A percentile compares a stretch with the other conserved stretches of the same genome.
These are phyloP conservation scores for Danio choprae DNA, from an alignment of 2,797 vertebrate species.

Conservation along the genomic window DNA sequence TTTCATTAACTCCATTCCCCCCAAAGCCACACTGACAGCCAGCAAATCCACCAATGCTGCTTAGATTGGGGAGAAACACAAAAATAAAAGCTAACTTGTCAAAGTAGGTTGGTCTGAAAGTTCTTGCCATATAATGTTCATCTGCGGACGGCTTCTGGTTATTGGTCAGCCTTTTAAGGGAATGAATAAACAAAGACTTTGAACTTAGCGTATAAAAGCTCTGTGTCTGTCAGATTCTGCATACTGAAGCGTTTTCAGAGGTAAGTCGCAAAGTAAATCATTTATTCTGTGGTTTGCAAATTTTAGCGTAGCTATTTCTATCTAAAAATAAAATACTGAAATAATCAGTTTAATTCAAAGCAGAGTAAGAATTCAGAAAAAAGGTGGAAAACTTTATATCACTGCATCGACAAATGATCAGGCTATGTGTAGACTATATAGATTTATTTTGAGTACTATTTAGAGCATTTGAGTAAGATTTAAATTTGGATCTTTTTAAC, in stretches of 20 bases:
- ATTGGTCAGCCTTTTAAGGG: conserved; percentile 30
- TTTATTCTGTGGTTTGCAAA: background rate
- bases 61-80: background rate
- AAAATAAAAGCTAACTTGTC: background rate
- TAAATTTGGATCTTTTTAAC: background rate
- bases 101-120: conserved; percentile 2
- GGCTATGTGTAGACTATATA: no score
- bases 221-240: background rate
- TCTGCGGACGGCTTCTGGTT: conserved; percentile 34
- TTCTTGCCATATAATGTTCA: background rate
- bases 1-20: conserved; percentile 17
- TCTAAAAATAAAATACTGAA: background rate
- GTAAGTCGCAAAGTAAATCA: conserved; percentile 26
- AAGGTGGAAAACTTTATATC: background rate
- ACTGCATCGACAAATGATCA: background rate
- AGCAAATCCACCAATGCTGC: background rate
- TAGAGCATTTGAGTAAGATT: background rate
- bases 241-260: conserved; percentile 10
- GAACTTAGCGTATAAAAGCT: conserved; percentile 36
- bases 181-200: conserved; percentile 59
- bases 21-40: background rate
- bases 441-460: no score
- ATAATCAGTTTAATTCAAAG: background rate
- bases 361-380: background rate
- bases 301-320: background rate